Evolutionary conservation across 1,140 invertebrate genomes (phyloP).

Genomic region (Procambarus clarkii): DNA sequence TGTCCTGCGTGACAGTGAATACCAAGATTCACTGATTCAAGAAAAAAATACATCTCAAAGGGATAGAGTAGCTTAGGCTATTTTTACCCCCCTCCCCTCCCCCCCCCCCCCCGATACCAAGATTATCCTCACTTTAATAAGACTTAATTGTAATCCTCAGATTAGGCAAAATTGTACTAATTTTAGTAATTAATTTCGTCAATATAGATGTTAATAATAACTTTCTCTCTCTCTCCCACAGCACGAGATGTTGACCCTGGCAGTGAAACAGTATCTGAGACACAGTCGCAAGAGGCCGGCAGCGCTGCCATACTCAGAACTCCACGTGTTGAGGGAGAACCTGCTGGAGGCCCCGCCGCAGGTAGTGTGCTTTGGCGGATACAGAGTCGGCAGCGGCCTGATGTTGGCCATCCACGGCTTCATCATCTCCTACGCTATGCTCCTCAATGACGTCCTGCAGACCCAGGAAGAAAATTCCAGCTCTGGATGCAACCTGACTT

Average conservation of each 20-base stretch:
- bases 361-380: background rate
- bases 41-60: too few relatives aligned
- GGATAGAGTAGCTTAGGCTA: too few relatives aligned
- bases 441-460: background rate
- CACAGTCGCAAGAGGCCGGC: background rate
- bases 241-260: background rate
- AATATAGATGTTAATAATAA: too few relatives aligned
- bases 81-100: too few relatives aligned
- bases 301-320: background rate
- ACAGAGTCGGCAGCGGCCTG: background rate
- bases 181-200: too few relatives aligned
- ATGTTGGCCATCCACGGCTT: background rate
- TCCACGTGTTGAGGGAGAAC: conserved; percentile 6
- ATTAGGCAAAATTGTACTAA: too few relatives aligned
- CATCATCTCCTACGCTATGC: conserved; percentile 13
- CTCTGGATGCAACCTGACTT: too few relatives aligned
- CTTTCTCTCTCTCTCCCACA: background rate
- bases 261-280: background rate
- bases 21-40: too few relatives aligned
- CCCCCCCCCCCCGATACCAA: too few relatives aligned
- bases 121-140: too few relatives aligned
- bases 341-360: conserved; percentile 1
- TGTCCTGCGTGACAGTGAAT: too few relatives aligned
- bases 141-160: too few relatives aligned
- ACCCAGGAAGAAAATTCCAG: background rate